phyloP scores from a whole-genome alignment of 2,888 invertebrate species.

The Notocelia uddmanniana region DNA sequence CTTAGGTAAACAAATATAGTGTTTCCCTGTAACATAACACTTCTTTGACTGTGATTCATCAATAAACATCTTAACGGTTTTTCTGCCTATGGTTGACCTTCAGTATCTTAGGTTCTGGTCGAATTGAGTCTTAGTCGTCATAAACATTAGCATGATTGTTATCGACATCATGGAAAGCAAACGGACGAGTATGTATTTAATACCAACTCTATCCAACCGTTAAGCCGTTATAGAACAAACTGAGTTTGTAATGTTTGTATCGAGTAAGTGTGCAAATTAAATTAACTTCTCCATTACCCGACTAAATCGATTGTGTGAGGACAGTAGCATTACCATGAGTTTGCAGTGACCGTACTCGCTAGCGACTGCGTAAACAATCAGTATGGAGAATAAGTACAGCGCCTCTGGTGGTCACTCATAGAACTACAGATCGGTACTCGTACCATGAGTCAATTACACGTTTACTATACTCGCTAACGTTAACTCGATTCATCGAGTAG shows the following conservation, averaged over 20 bases:
- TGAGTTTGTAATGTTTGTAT: constrained; percentile 2
- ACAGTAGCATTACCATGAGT: too few species aligned
- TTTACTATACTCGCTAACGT: too few species aligned
- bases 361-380: too few species aligned
- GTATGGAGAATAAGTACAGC: too few species aligned
- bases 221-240: not conserved
- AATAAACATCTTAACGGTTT: not conserved
- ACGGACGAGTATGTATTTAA: not conserved
- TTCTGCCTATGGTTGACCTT: not conserved
- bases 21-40: constrained; percentile 12
- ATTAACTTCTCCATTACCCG: constrained; percentile 26
- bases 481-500: too few species aligned
- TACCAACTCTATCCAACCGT: not conserved
- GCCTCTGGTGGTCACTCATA: too few species aligned
- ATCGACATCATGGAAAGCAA: not conserved
- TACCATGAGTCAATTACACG: too few species aligned
- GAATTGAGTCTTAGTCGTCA: not conserved
- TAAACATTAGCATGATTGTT: not conserved
- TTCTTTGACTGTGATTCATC: not conserved
- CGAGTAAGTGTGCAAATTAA: constrained; percentile 18
- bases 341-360: too few species aligned
- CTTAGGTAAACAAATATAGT: constrained; percentile 27
- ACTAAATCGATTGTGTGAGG: constrained; percentile 19
- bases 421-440: too few species aligned
- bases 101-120: not conserved